phyloP scores from a whole-genome alignment of 1,140 invertebrate species.

The Caenorhabditis briggsae region DNA sequence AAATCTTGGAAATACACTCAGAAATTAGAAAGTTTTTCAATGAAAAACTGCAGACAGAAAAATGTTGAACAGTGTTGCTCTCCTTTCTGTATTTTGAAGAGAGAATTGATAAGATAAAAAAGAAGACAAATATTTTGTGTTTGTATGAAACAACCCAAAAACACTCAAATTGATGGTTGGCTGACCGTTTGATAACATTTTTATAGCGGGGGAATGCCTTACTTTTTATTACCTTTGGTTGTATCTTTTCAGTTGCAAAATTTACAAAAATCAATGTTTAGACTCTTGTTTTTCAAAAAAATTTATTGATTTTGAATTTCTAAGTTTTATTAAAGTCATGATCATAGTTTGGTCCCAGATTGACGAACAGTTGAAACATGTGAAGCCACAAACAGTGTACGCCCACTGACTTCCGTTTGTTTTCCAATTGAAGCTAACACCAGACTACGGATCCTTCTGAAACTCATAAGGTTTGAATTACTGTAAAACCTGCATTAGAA shows the following conservation, averaged over 20 bases:
- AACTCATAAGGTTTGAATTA: not conserved
- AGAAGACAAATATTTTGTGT: slow-evolving; percentile 10
- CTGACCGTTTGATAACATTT: not conserved
- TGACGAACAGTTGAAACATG: slow-evolving; percentile 26
- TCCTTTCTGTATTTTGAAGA: not conserved
- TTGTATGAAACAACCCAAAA: slow-evolving; percentile 21
- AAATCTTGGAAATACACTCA: slow-evolving; percentile 17
- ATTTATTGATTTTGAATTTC: not conserved
- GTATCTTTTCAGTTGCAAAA: not conserved
- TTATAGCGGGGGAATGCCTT: not conserved
- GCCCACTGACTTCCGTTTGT: slow-evolving; percentile 22
- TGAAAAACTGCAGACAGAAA: slow-evolving; percentile 9
- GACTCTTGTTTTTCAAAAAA: not conserved
- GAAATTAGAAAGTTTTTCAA: slow-evolving; percentile 39
- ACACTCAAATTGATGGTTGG: not conserved
- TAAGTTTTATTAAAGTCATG: too few relatives aligned
- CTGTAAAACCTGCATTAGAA: too few relatives aligned
- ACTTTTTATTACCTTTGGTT: not conserved
- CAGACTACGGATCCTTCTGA: slow-evolving; percentile 19
- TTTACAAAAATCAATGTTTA: too few relatives aligned
- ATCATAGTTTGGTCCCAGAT: not conserved
- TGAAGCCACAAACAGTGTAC: slow-evolving; percentile 6
- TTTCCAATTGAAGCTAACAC: slow-evolving; percentile 47
- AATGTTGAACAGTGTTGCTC: slow-evolving; percentile 10
- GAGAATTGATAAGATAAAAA: slow-evolving; percentile 16